Evolutionary conservation across 2,113 vertebrate species (phyloP).

Genomic region (Rhineura floridana): DNA sequence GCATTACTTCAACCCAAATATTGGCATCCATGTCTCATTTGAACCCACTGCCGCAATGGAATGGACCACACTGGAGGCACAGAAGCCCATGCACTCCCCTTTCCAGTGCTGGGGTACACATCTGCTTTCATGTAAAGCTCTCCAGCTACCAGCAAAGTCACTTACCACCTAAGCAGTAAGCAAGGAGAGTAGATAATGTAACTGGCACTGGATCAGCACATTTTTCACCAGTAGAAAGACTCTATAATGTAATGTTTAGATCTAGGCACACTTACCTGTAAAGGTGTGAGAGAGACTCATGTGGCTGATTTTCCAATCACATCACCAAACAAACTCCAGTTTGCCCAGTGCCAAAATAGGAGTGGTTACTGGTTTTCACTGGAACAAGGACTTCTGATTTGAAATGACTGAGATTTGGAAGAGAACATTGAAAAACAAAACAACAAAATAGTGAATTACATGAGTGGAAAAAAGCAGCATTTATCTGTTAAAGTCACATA

Average conservation of each 20-base stretch:
- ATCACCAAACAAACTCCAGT: constrained; percentile 91
- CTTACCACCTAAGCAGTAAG: too few relatives aligned
- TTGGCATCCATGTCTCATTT: too few relatives aligned
- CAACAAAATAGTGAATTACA: neutral
- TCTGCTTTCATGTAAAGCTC: too few relatives aligned
- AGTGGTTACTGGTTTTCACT: constrained; percentile 74
- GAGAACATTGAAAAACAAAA: neutral
- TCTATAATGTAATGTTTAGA: neutral
- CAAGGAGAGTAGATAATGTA: neutral
- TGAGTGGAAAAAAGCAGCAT: neutral
- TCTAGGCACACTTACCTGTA: constrained; percentile 64
- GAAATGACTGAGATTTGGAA: constrained; percentile 75
- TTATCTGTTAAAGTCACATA: neutral
- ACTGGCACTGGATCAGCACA: neutral
- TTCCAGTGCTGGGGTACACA: too few relatives aligned
- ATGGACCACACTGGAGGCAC: too few relatives aligned
- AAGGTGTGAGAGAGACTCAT: neutral
- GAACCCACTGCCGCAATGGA: too few relatives aligned
- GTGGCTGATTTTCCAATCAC: constrained; percentile 73
- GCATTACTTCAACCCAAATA: too few relatives aligned
- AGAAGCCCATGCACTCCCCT: too few relatives aligned
- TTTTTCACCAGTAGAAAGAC: neutral
- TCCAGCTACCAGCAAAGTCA: too few relatives aligned
- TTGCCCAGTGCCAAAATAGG: constrained; percentile 78
- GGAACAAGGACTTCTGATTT: constrained; percentile 77